phyloP scores from a whole-genome alignment of 2,888 invertebrate genomes.

The Myopa tessellatipennis region DNA sequence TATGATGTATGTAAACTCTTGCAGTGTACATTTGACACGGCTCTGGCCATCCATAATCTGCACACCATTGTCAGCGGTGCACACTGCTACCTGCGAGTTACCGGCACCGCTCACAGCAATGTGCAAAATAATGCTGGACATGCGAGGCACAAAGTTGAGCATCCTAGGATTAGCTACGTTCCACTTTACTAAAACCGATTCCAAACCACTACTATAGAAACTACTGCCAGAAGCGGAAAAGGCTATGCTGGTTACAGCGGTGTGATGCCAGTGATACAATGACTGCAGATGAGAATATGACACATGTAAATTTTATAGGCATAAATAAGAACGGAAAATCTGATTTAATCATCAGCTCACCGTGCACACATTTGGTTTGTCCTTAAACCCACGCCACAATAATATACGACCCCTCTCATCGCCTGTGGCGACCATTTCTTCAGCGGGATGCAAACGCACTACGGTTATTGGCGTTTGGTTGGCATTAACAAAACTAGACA shows the following conservation, averaged over 20 bases:
- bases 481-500: conserved; percentile 51
- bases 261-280: conserved; percentile 81
- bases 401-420: conserved; percentile 75
- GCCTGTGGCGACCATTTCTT: conserved; percentile 76
- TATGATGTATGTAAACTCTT: conserved; percentile 76
- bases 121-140: conserved; percentile 76
- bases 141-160: conserved; percentile 75
- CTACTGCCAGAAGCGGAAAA: conserved; percentile 76
- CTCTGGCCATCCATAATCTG: conserved; percentile 71
- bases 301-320: not conserved
- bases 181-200: conserved; percentile 85
- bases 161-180: conserved; percentile 69
- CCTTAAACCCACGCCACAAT: conserved; percentile 72
- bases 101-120: conserved; percentile 72
- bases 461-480: conserved; percentile 70
- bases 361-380: conserved; percentile 43
- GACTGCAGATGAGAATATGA: conserved; percentile 60
- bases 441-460: conserved; percentile 76
- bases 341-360: conserved; percentile 39
- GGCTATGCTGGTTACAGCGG: conserved; percentile 75
- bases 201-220: conserved; percentile 82
- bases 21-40: conserved; percentile 72
- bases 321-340: conserved; percentile 18
- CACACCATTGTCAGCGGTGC: conserved; percentile 78
- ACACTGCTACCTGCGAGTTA: conserved; percentile 75